A percentile compares a stretch with the other conserved stretches of the same genome.
Conservation (phyloP, 2,113 vertebrate genomes). For the Sylvilagus bachmani region DNA sequence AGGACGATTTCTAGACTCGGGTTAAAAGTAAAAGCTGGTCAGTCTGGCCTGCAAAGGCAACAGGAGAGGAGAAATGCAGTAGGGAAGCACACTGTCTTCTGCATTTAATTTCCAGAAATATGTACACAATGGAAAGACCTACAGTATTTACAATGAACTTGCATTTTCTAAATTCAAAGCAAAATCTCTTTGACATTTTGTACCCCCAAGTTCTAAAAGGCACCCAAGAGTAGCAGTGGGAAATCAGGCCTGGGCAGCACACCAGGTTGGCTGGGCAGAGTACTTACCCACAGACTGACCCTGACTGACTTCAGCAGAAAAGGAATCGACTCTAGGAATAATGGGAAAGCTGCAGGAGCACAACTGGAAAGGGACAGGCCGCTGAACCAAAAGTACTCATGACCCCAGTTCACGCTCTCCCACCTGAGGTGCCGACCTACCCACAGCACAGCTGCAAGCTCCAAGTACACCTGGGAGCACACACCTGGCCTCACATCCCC, state of each 20-base stretch:
- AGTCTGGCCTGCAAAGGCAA: background rate
- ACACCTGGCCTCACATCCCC: background rate
- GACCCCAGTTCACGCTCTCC: too few species aligned
- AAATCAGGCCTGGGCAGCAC: background rate
- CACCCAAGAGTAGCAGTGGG: background rate
- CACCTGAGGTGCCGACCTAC: background rate
- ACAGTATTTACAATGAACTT: background rate
- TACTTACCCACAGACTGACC: background rate
- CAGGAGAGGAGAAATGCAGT: background rate
- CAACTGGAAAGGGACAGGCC: background rate
- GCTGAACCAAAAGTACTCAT: background rate
- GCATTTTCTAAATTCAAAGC: background rate
- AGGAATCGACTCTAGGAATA: background rate
- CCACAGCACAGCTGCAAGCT: background rate
- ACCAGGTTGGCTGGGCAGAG: background rate
- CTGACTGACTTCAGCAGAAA: background rate
- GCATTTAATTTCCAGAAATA: background rate
- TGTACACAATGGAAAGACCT: background rate
- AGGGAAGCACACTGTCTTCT: background rate
- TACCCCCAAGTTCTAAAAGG: background rate
- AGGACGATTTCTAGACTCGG: background rate
- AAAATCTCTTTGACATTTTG: background rate
- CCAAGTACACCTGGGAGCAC: background rate
- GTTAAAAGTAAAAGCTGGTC: constrained; percentile 26
- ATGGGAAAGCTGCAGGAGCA: background rate